These are phyloP conservation scores for Oscheius myriophilus DNA, from an alignment of 2,888 invertebrate genomes.

Conservation along the genomic window DNA sequence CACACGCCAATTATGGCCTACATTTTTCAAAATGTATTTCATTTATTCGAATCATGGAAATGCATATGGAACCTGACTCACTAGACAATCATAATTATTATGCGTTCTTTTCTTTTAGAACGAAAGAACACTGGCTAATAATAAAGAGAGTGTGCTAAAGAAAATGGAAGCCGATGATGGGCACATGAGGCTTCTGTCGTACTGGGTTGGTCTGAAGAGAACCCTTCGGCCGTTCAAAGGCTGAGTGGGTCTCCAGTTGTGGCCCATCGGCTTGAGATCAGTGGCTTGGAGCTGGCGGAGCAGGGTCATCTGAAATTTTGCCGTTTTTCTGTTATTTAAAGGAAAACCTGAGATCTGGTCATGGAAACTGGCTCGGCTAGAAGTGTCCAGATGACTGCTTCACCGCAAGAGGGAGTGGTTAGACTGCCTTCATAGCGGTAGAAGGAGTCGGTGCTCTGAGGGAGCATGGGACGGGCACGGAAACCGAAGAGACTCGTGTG, in stretches of 20 bases:
- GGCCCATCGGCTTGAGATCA: constrained; percentile 31
- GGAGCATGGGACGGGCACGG: constrained; percentile 21
- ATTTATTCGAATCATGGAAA: too few relatives aligned
- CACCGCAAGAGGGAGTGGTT: constrained; percentile 67
- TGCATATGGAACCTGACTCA: too few relatives aligned
- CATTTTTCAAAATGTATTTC: too few relatives aligned
- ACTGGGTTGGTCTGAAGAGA: constrained; percentile 45
- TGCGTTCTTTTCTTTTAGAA: too few relatives aligned
- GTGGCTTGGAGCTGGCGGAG: constrained; percentile 44
- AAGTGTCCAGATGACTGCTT: constrained; percentile 68
- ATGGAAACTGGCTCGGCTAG: constrained; percentile 67
- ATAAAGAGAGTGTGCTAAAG: neutral
- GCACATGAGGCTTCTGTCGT: constrained; percentile 12
- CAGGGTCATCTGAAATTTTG: constrained; percentile 44
- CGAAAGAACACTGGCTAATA: too few relatives aligned
- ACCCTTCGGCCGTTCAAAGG: constrained; percentile 65
- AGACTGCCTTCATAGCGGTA: constrained; percentile 68
- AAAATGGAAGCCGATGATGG: constrained; percentile 13
- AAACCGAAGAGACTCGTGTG: constrained; percentile 12
- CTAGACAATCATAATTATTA: too few relatives aligned
- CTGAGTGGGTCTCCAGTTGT: constrained; percentile 65
- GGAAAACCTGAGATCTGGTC: constrained; percentile 44
- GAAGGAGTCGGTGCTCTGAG: constrained; percentile 16
- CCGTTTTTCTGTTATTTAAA: neutral
- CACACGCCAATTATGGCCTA: too few relatives aligned